Evolutionary conservation across 2,888 invertebrate genomes (phyloP).

Genomic region (Callyntrura guangdongensis): DNA sequence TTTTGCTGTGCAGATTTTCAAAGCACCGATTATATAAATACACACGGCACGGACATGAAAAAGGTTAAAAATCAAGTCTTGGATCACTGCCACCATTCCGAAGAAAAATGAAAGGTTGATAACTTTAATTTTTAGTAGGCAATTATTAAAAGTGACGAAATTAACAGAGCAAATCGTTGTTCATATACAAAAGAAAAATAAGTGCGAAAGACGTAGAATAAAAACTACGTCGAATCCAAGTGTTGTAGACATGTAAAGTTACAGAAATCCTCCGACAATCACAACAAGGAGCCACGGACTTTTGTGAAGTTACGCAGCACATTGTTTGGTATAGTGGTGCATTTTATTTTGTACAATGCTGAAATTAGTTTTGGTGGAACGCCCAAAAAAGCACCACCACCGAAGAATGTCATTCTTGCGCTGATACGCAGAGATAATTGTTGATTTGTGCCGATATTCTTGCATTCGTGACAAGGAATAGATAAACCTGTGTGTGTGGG

Average conservation of each 20-base stretch:
- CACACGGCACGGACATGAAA: not conserved
- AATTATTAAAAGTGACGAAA: slow-evolving; percentile 61
- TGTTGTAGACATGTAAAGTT: not conserved
- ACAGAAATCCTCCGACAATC: slow-evolving; percentile 9
- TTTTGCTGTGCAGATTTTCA: slow-evolving; percentile 6
- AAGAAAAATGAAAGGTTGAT: slow-evolving; percentile 48
- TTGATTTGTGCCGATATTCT: slow-evolving; percentile 26
- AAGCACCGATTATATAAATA: not conserved
- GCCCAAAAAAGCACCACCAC: slow-evolving; percentile 78
- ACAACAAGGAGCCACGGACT: not conserved
- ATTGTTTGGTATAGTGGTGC: slow-evolving; percentile 41
- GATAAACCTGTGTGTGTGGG: slow-evolving; percentile 18
- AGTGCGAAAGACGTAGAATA: not conserved
- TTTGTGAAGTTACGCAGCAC: not conserved
- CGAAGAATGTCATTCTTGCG: slow-evolving; percentile 57
- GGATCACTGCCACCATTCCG: slow-evolving; percentile 59
- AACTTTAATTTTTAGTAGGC: slow-evolving; percentile 17
- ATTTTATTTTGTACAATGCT: slow-evolving; percentile 74
- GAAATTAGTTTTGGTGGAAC: slow-evolving; percentile 84
- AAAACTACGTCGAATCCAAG: not conserved
- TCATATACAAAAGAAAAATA: not conserved
- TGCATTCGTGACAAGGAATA: slow-evolving; percentile 31
- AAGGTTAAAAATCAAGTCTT: slow-evolving; percentile 46
- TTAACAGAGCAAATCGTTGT: slow-evolving; percentile 69
- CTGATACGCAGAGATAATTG: slow-evolving; percentile 26